Percentiles rank a stretch among this genome's conserved stretches.
Conservation (phyloP, 2,888 invertebrate genomes). For the Acanthacorydalis orientalis region DNA sequence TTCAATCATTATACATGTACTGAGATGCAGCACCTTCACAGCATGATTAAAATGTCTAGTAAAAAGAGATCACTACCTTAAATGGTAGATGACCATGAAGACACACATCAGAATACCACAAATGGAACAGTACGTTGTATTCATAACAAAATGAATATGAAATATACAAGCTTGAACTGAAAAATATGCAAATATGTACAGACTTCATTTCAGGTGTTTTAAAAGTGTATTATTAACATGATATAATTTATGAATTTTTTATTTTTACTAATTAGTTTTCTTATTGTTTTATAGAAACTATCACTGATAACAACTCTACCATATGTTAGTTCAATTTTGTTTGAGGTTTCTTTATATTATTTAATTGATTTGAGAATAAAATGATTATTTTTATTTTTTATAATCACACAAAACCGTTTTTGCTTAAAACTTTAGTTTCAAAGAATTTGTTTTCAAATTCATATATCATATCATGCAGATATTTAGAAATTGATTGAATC, state of each 20-base stretch:
- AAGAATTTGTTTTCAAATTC: background rate
- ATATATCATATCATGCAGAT: background rate
- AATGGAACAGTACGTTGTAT: too few relatives aligned
- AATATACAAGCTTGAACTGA: background rate
- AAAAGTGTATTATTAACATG: background rate
- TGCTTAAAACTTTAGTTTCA: background rate
- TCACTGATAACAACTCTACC: background rate
- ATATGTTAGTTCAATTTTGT: background rate
- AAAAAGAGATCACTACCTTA: too few relatives aligned
- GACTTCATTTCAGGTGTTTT: background rate
- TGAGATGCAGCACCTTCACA: too few relatives aligned
- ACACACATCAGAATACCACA: too few relatives aligned
- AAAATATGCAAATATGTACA: background rate
- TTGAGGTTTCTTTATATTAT: background rate
- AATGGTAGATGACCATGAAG: too few relatives aligned
- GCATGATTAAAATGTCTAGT: too few relatives aligned
- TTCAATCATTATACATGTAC: constrained; percentile 1
- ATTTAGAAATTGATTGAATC: background rate
- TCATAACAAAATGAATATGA: too few relatives aligned
- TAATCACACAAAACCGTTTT: background rate
- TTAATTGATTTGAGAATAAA: too few relatives aligned
- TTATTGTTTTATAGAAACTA: background rate
- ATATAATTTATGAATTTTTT: background rate
- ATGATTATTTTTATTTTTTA: background rate
- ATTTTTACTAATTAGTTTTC: background rate